phyloP scores from a whole-genome alignment of 2,888 invertebrate genomes.

The Masnerella sp. region DNA sequence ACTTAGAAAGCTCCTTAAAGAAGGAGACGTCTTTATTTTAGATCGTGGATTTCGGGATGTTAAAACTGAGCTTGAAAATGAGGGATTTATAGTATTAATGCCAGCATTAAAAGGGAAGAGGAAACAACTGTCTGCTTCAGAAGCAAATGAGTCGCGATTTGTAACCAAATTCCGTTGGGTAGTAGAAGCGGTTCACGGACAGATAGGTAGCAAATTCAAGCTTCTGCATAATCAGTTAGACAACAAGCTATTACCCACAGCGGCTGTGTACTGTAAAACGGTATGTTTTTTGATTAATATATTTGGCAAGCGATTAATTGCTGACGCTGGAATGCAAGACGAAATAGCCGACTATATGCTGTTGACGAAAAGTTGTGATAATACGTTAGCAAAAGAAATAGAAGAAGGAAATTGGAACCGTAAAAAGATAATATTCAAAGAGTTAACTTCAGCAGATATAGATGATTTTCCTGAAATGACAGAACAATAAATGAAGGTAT shows the following conservation, averaged over 20 bases:
- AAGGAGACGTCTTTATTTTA: constrained; percentile 60
- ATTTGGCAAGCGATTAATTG: constrained; percentile 50
- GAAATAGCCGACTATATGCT: constrained; percentile 3
- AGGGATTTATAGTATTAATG: constrained; percentile 50
- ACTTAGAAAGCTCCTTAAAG: constrained; percentile 45
- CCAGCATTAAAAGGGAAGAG: constrained; percentile 63
- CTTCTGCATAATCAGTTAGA: constrained; percentile 42
- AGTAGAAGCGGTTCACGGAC: constrained; percentile 56
- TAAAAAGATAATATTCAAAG: constrained; percentile 3
- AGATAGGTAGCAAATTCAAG: constrained; percentile 38
- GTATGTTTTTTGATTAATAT: constrained; percentile 46
- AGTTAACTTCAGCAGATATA: not conserved
- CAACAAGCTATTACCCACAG: constrained; percentile 49
- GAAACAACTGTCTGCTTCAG: constrained; percentile 57
- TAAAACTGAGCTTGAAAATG: constrained; percentile 21
- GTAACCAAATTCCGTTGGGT: constrained; percentile 61
- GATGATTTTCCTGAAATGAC: constrained; percentile 31
- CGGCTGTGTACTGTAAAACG: constrained; percentile 13
- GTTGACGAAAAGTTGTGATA: not conserved
- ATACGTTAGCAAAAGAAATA: constrained; percentile 31
- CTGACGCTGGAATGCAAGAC: constrained; percentile 10
- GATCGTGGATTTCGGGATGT: constrained; percentile 57
- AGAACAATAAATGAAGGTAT: constrained; percentile 25
- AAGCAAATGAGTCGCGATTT: constrained; percentile 59
- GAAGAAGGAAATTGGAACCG: constrained; percentile 18